Evolutionary conservation across 2,888 invertebrate species (phyloP), one percentile per base, ranked within the genome.

Genomic region (Drosophila meridionalis): DNA sequence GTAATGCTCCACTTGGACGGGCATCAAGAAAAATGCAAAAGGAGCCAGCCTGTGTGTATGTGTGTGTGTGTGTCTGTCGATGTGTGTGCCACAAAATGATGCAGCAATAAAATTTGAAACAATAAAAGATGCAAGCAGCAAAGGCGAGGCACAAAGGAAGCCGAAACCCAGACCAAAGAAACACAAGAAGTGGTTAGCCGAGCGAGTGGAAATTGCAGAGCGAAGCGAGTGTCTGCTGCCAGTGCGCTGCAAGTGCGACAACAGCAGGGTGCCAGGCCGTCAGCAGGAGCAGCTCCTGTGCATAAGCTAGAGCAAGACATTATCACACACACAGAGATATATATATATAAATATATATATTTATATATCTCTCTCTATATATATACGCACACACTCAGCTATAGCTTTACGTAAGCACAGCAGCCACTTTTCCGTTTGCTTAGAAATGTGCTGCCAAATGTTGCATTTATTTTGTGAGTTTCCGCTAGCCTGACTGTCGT

Each of bases 381-480:
- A 45, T 26, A 26, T 43, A 3, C 12, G 6, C 14, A 47, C 7
- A 43, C 28, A 61, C 34, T 34, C 26, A 34, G 12, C 20, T 28
- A 12, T 30, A 20, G 11, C 38, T 30, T 62, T 47, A 62, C 60
- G 69, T 69, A 63, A 69, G 71, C 69, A 63, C 57, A 73, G 83
- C 70, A 74, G 78, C 80, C 71, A 87, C 83, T 90, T 88, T 89
- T 83, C 90, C 87, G 87, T 81, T 89, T 82, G 77, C 87, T 61
- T 73, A 78, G 84, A 78, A 82, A 83, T 73, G 80, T 80, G 76
- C 77, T 88, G 88, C 91, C 90, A 91, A 90, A 90, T 90, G 90
- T 90, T 90, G 90, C 88, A 87, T 89, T 90, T 90, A 87, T 89
- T 85, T 87, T 91, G 90, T 83, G 77, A 87, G 88, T 75, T 90